Conservation (phyloP, 2,888 invertebrate species). For the Eledone cirrhosa region DNA sequence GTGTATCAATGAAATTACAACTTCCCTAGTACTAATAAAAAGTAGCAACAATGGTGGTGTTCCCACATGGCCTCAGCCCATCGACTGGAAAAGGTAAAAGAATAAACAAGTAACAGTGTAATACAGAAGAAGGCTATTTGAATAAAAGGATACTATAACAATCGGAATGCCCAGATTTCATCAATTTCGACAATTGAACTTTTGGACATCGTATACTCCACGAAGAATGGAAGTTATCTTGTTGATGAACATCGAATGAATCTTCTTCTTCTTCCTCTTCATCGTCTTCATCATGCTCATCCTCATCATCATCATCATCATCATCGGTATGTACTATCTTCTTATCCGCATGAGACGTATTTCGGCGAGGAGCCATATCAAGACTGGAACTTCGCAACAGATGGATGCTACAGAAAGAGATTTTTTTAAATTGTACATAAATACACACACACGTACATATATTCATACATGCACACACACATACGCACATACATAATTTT, state of each 20-base stretch:
- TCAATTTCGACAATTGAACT: slow-evolving; percentile 66
- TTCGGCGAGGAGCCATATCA: slow-evolving; percentile 9
- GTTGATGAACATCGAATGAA: not conserved
- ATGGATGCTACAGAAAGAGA: not conserved
- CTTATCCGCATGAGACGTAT: not conserved
- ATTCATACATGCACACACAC: not conserved
- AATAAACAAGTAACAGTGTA: too few relatives aligned
- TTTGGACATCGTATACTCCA: slow-evolving; percentile 71
- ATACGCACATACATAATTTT: too few relatives aligned
- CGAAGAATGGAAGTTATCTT: slow-evolving; percentile 53
- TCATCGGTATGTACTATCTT: slow-evolving; percentile 24
- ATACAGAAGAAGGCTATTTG: too few relatives aligned
- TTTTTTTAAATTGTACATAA: not conserved
- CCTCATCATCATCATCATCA: slow-evolving; percentile 23
- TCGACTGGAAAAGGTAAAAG: too few relatives aligned
- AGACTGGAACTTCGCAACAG: slow-evolving; percentile 22
- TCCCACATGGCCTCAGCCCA: too few relatives aligned
- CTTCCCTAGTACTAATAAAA: too few relatives aligned
- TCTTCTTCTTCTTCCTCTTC: not conserved
- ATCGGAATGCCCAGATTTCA: slow-evolving; percentile 46
- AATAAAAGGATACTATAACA: slow-evolving; percentile 56
- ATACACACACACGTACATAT: not conserved
- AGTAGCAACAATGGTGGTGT: too few relatives aligned
- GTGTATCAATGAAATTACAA: too few relatives aligned
- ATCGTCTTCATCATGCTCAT: not conserved